Percentiles rank a stretch among this genome's conserved stretches.
Evolutionary conservation across 2,113 vertebrate species (phyloP).

Genomic region (Oncorhynchus gorbuscha): DNA sequence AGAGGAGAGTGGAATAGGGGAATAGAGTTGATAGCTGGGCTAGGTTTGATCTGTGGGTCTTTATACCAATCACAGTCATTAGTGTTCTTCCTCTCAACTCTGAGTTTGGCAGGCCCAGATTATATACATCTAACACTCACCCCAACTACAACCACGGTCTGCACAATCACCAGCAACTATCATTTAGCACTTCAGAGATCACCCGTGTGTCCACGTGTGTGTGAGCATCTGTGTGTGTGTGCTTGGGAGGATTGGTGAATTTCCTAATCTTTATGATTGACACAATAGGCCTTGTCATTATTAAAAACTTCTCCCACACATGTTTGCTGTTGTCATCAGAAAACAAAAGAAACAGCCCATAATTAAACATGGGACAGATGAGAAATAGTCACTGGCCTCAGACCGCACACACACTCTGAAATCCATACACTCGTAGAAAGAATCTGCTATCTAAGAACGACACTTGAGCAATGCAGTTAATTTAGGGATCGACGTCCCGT

Average conservation of each 20-base stretch:
- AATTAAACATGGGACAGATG: too few relatives aligned
- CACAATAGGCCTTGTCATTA: too few relatives aligned
- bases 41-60: slow-evolving; percentile 5
- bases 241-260: neutral
- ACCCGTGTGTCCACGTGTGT: neutral
- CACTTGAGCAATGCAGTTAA: too few relatives aligned
- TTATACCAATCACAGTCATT: slow-evolving; percentile 41
- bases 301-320: too few relatives aligned
- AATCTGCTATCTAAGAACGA: too few relatives aligned
- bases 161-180: neutral
- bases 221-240: neutral
- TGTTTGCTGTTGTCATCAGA: too few relatives aligned
- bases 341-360: too few relatives aligned
- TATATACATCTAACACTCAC: slow-evolving; percentile 33
- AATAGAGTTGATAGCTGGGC: neutral
- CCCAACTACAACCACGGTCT: neutral
- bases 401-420: too few relatives aligned
- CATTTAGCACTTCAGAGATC: neutral
- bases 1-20: neutral
- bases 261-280: too few relatives aligned
- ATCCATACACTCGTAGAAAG: too few relatives aligned
- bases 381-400: too few relatives aligned
- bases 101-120: slow-evolving; percentile 17
- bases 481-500: too few relatives aligned
- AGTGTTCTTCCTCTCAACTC: slow-evolving; percentile 9